Evolutionary conservation across 2,888 invertebrate species (phyloP), one percentile per base, ranked within the genome.

Genomic region (Diplazon laetatorius): DNA sequence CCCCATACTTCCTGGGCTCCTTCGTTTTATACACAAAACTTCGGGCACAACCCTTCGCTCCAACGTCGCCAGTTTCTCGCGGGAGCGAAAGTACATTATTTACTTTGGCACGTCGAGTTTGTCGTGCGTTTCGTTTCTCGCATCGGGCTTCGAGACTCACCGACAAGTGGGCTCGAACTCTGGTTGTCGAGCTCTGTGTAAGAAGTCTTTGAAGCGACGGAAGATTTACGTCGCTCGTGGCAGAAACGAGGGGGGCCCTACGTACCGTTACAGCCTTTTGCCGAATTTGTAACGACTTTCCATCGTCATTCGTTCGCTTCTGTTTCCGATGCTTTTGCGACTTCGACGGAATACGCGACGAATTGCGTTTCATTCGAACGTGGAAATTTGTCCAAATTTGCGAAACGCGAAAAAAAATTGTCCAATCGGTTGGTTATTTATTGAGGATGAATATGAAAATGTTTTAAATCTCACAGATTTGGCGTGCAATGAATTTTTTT

Each of bases 21-120:
- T n/a, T n/a, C n/a, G n/a, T 60, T 76, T 76, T 62, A 59, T 62
- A 30, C 65, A 57, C 14, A 46, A 76, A 76, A 76, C 60, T 76
- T 76, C 18, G 35, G 30, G 22, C 57, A 48, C 12, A 35, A 60
- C 46, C 59, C 52, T 37, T 50, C 65, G 14, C 55, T 16, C 4
- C 4, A 46, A 50, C 14, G 71, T 71, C 60, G 55, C 52, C 46
- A 52, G 66, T 76, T 71, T 66, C 52, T 50, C 52, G 22, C 39
- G 44, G 10, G 50, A 46, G 63, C 30, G 63, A 71, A 71, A 52
- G 60, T 60, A 46, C 52, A 50, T 30, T 76, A 66, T 76, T 71
- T 76, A 55, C 71, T 66, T 71, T 71, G 63, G 66, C 52, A 52
- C 48, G 44, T 37, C 30, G 60, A 71, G 71, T 76, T 76, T 66